phyloP scores from a whole-genome alignment of 2,888 invertebrate genomes.

The Lordiphosa fenestrarum region DNA sequence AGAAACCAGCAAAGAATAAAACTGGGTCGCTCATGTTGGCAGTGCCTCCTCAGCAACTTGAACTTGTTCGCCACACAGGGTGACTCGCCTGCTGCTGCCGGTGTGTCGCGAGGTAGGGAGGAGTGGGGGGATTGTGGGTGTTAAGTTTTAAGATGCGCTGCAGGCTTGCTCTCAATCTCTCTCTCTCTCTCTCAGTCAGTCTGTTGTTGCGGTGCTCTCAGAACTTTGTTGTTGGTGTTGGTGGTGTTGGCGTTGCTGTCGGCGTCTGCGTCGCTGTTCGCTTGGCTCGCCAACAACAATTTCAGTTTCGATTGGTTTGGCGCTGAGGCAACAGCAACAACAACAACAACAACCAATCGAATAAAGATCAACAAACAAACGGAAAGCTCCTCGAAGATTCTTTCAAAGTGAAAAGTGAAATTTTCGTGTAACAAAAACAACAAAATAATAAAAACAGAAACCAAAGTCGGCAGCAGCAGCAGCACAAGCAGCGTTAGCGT shows the following conservation, averaged over 20 bases:
- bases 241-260: constrained; percentile 12
- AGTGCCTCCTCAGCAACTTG: constrained; percentile 21
- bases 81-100: neutral
- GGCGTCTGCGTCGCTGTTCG: constrained; percentile 13
- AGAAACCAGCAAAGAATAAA: constrained; percentile 55
- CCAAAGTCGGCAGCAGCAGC: constrained; percentile 18
- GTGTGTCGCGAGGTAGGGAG: too few species aligned
- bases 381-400: constrained; percentile 34
- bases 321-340: constrained; percentile 24
- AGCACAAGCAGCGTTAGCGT: too few species aligned
- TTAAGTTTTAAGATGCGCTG: constrained; percentile 10
- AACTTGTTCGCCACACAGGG: constrained; percentile 18
- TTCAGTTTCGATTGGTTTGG: constrained; percentile 47
- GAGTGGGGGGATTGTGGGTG: neutral
- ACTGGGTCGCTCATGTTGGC: constrained; percentile 54
- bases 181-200: constrained; percentile 10
- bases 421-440: constrained; percentile 26
- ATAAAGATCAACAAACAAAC: constrained; percentile 23
- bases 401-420: constrained; percentile 36
- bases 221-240: constrained; percentile 14
- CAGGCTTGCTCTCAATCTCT: constrained; percentile 14
- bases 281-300: constrained; percentile 41
- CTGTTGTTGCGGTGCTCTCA: constrained; percentile 8
- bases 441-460: constrained; percentile 13
- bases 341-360: constrained; percentile 25